Base-by-base conservation (phyloP, 2,888 invertebrate genomes). In the Allophyes oxyacanthae region DNA sequence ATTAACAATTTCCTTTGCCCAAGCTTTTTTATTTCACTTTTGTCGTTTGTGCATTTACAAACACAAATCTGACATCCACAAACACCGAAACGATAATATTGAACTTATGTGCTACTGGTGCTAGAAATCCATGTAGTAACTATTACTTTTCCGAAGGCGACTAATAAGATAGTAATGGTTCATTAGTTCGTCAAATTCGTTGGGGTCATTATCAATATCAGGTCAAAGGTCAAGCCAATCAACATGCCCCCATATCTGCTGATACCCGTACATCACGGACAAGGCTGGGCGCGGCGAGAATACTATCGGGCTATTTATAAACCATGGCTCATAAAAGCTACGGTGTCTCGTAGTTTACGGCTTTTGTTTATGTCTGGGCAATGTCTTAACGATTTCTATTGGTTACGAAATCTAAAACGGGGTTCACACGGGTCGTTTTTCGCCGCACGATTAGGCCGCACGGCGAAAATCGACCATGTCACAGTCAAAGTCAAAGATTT, bases 341-440 rank as follows among this genome's bases (percentile, higher is more conserved):
- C 42, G 34, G 15, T 33, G 59, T 51, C 58, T 57, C 33, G 32
- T 4, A 5, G 33, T 28, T 26, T 28, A 42, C n/a, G 32, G 11
- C 20, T 41, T 41, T 33, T 64, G 65, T 64, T 65, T 57, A 64
- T 48, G 71, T 65, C 65, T 70, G 59, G 28, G 2, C 11, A 20
- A 15, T 51, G 20, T 13, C 9, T 7, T 9, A 9, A 50, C 46
- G 32, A 6, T 20, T 25, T 4, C 33, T 46, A n/a, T n/a, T 49
- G 33, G 13, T 25, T 6, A 20, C 3, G 37, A 40, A 26, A 4
- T 8, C 13, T 13, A 5, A 34, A n/a, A n/a, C n/a, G n/a, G n/a
- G n/a, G n/a, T n/a, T n/a, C n/a, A 6, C 2, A n/a, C 11, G n/a
- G 9, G 40, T 48, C 6, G 60, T 33, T 40, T 48, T 48, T 33